Percentiles rank a stretch among this genome's conserved stretches.
phyloP scores from a whole-genome alignment of 2,888 invertebrate species.

The Brachylomia viminalis region DNA sequence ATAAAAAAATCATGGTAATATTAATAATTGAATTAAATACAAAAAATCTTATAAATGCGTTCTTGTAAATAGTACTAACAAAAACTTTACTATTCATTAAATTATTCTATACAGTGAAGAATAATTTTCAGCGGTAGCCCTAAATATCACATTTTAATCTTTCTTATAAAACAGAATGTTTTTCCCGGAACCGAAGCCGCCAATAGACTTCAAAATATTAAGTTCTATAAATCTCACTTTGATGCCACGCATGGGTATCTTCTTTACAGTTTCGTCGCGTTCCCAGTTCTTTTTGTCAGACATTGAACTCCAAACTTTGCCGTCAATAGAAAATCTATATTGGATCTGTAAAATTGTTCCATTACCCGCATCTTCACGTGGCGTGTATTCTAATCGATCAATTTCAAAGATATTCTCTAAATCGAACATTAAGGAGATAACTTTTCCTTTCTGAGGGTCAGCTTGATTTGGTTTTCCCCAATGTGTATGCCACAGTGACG shows the following conservation, averaged over 20 bases:
- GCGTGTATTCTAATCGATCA: conserved; percentile 80
- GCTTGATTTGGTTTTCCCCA: conserved; percentile 72
- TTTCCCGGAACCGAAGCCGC: conserved; percentile 82
- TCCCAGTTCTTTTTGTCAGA: conserved; percentile 73
- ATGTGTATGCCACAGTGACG: conserved; percentile 77
- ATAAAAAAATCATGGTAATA: conserved; percentile 6
- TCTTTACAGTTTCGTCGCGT: conserved; percentile 74
- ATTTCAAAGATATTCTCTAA: conserved; percentile 72
- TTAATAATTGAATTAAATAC: conserved; percentile 10
- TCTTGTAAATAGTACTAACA: background rate
- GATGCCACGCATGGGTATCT: conserved; percentile 69
- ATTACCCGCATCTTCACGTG: conserved; percentile 81
- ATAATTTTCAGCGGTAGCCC: background rate
- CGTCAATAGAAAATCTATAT: conserved; percentile 77
- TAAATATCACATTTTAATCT: conserved; percentile 38
- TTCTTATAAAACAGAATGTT: conserved; percentile 74
- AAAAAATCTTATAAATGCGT: background rate
- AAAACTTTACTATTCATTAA: no score
- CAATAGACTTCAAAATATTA: conserved; percentile 75
- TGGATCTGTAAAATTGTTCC: conserved; percentile 79
- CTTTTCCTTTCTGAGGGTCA: conserved; percentile 64
- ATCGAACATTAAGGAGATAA: conserved; percentile 75
- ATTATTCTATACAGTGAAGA: conserved; percentile 12
- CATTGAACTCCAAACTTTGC: conserved; percentile 73
- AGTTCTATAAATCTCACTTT: conserved; percentile 78